phyloP scores from a whole-genome alignment of 2,888 invertebrate species.

The Mycalesis mineus region DNA sequence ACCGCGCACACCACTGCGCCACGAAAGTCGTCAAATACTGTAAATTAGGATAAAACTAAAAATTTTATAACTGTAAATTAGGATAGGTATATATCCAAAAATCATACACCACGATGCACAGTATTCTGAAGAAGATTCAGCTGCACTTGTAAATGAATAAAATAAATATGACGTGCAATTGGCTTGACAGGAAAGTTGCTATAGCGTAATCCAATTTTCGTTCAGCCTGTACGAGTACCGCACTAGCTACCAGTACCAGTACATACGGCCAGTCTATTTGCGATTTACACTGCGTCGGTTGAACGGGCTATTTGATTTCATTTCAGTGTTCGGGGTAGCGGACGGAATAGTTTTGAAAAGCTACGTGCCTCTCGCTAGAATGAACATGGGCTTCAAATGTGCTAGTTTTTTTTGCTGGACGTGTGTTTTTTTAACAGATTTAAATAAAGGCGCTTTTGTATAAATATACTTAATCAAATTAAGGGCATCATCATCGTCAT shows the following conservation, averaged over 20 bases:
- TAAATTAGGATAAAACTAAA: no score
- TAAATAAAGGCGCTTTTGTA: background rate
- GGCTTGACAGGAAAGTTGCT: constrained; percentile 1
- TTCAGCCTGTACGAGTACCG: constrained; percentile 37
- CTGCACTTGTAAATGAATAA: background rate
- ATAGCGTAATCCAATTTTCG: constrained; percentile 49
- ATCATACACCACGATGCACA: no score
- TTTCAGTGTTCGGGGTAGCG: constrained; percentile 12
- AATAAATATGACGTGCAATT: constrained; percentile 6
- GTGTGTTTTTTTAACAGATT: background rate
- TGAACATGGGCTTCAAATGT: background rate
- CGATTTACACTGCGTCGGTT: constrained; percentile 13
- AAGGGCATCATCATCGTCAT: no score
- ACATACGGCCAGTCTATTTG: constrained; percentile 3
- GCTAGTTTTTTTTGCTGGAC: background rate
- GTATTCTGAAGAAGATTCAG: no score
- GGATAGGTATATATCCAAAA: no score
- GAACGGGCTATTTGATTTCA: constrained; percentile 13
- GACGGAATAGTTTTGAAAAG: constrained; percentile 15
- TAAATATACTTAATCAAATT: no score
- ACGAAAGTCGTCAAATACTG: no score
- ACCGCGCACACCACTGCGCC: no score
- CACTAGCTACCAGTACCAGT: background rate
- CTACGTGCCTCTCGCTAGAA: constrained; percentile 7
- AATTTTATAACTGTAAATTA: no score